Base-by-base conservation (phyloP, 2,113 vertebrate species). In the Cyphomyrus discorhynchus region DNA sequence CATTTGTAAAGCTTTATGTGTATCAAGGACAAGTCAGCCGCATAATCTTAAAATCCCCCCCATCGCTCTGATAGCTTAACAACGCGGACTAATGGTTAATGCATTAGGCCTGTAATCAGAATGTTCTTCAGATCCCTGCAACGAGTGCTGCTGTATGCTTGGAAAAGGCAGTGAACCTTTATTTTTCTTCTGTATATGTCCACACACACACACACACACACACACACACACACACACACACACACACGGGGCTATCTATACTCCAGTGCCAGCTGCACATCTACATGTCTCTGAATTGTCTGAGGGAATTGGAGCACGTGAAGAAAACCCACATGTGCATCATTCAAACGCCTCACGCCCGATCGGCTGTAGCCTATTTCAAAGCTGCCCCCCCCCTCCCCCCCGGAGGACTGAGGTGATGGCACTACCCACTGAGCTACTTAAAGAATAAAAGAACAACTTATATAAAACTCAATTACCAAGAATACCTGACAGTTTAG, bases 1-100 rank as follows among this genome's bases (percentile, higher is more conserved):
- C 85, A 35, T 52, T 87, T 87, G n/a, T 87, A 87, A 87, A 39
- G 49, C 47, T 87, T 87, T 52, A 47, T 31, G 49, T 53, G 49
- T 87, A 53, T 53, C 27, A 47, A 87, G 50, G 85, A 87, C 39
- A n/a, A 46, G 82, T 84, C n/a, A 50, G 85, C 82, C 27, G 13
- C 50, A 17, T 87, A 50, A 87, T 53, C n/a, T 52, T 87, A 87
- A 52, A 87, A 47, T 52, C 46, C 85, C 85, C 49, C 47, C 31
- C 49, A 35, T 87, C 11, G 8, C 85, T 87, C 49, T 53, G 49
- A 87, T 53, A 49, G n/a, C 47, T 46, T 50, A 86, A 86, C 45
- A 52, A 50, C n/a, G 85, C 7, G 31, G 50, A 52, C 49, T 87
- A 86, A 49, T 47, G 83, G 47, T 86, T 86, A 86, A 86, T 49